Evolutionary conservation across 2,113 vertebrate genomes (phyloP).

Genomic region (Coreoperca whiteheadi): DNA sequence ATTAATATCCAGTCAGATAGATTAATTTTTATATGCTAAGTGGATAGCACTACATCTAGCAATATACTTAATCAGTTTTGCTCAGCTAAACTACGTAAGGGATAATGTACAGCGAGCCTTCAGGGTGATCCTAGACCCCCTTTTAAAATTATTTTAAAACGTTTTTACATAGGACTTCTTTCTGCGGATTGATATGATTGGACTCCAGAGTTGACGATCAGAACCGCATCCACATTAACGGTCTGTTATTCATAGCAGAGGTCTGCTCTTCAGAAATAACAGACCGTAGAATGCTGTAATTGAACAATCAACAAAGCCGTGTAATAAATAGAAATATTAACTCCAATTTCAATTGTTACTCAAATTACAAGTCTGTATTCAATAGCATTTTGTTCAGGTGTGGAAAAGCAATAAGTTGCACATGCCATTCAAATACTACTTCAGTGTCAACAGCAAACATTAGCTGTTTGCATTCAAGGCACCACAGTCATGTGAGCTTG

Average conservation of each 20-base stretch:
- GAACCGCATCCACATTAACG: too few relatives aligned
- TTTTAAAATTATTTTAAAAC: too few relatives aligned
- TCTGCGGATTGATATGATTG: too few relatives aligned
- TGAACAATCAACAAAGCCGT: too few relatives aligned
- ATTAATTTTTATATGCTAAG: neutral
- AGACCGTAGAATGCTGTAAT: too few relatives aligned
- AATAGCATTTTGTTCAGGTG: neutral
- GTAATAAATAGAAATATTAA: neutral
- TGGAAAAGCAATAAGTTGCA: neutral
- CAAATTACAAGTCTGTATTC: neutral
- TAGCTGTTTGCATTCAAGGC: slow-evolving; percentile 40
- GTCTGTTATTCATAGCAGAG: too few relatives aligned
- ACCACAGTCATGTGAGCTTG: slow-evolving; percentile 22
- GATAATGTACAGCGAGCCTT: too few relatives aligned
- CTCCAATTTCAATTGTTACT: neutral
- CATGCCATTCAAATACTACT: neutral
- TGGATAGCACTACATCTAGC: neutral
- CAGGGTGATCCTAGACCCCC: too few relatives aligned
- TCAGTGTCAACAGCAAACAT: slow-evolving; percentile 4
- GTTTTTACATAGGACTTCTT: too few relatives aligned
- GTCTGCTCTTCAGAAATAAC: too few relatives aligned
- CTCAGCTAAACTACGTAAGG: neutral
- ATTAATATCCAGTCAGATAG: neutral
- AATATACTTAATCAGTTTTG: neutral
- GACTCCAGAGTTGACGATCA: too few relatives aligned